Evolutionary conservation across 23 tunicate genomes (phyloP).

Genomic region (Diplosoma virens): DNA sequence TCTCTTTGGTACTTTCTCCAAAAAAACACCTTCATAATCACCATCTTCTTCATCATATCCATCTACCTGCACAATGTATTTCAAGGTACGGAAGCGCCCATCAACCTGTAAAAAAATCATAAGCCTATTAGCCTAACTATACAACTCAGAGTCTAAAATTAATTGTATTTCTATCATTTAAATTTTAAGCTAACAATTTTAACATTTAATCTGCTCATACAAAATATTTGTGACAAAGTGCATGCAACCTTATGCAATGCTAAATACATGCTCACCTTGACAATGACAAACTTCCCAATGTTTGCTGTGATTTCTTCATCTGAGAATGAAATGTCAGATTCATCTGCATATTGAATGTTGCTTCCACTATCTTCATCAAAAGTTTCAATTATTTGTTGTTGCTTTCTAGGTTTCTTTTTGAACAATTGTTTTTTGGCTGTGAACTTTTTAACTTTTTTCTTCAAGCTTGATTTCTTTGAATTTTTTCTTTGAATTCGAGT

Average conservation of each 20-base stretch:
- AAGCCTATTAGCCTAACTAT: too few relatives aligned
- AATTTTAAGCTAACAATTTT: too few relatives aligned
- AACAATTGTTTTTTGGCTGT: background rate
- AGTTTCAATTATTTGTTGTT: too few relatives aligned
- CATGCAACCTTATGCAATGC: too few relatives aligned
- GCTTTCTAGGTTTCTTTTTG: too few relatives aligned
- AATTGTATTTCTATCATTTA: too few relatives aligned
- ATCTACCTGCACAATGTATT: conserved; percentile 6
- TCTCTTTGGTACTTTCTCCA: conserved; percentile 15
- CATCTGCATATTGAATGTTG: conserved; percentile 6
- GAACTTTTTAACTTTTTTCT: too few relatives aligned
- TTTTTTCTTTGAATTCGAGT: background rate
- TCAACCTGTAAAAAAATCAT: conserved; percentile 17
- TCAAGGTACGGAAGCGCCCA: background rate
- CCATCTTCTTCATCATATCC: conserved; percentile 10
- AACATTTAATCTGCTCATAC: too few relatives aligned
- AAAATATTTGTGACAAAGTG: too few relatives aligned
- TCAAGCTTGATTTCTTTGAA: too few relatives aligned
- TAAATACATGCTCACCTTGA: too few relatives aligned
- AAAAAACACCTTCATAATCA: conserved; percentile 28
- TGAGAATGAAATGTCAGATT: conserved; percentile 1
- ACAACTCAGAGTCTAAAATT: too few relatives aligned
- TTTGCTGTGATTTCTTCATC: conserved; percentile 21
- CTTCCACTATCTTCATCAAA: background rate
- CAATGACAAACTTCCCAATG: conserved; percentile 14